Base-by-base conservation (phyloP, 2,797 vertebrate genomes). In the Limosa lapponica region DNA sequence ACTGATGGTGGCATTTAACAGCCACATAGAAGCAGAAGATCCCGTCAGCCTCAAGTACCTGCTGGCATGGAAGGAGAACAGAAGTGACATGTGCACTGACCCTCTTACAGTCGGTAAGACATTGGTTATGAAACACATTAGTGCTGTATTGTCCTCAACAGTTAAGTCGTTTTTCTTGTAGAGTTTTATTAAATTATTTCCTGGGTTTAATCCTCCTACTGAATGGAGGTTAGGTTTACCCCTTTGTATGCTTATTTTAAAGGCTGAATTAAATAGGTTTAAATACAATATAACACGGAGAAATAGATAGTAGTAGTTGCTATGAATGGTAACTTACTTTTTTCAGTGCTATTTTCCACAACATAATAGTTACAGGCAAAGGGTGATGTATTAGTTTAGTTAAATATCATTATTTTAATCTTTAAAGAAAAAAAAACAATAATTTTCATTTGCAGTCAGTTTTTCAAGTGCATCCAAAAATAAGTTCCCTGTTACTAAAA, bases 71-170 rank as follows among this genome's bases (percentile, higher is more conserved):
- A 98, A 98, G 96, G 93, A 97, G 94, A 98, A 61, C 83, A 97
- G 98, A 98, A 98, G 97, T 91, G 97, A 98, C 97, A 96, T 97
- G 96, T 97, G 97, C 95, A 70, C 80, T 96, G 98, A 98, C 96
- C 98, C 97, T 87, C 94, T 96, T 43, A 51, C 87, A 83, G 96
- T 41, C 18, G 97, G 98, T 98, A 98, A 98, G 98, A 85, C 96
- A 89, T 72, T 61, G 80, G 97, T 96, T 96, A 97, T 88, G 95
- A 97, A 98, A 97, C 87, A 59, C 92, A 92, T 98, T 95, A 96
- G 89, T 89, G 94, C 87, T 96, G 93, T 93, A 84, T 92, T 94
- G 89, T 95, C 95, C 92, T 97, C 96, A 89, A 81, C 28, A 10
- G 82, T 65, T 87, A 83, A 94, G 61, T 95, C 46, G 5, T 97